Percentiles rank a stretch among this genome's conserved stretches.
These are phyloP conservation scores for Aquatica leii DNA, from an alignment of 2,888 invertebrate species.

Conservation along the genomic window DNA sequence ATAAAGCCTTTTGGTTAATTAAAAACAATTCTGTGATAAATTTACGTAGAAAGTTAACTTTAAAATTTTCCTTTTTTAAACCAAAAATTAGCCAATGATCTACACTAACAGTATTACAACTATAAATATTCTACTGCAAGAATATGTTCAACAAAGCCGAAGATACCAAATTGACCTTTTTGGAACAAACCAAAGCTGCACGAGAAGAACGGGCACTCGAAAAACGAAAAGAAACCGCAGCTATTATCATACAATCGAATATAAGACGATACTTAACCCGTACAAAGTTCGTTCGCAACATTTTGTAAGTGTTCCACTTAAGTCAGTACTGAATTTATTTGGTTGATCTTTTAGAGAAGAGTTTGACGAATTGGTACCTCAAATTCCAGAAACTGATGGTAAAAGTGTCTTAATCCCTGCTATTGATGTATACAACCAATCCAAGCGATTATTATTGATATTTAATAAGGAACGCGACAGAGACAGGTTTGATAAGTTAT, in stretches of 20 bases:
- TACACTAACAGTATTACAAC: not conserved
- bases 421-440: constrained; percentile 74
- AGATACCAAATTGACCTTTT: constrained; percentile 77
- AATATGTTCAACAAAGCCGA: constrained; percentile 69
- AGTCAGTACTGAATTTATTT: not conserved
- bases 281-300: constrained; percentile 67
- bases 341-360: constrained; percentile 69
- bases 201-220: constrained; percentile 89
- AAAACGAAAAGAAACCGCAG: constrained; percentile 79
- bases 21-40: constrained; percentile 26
- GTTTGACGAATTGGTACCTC: constrained; percentile 76
- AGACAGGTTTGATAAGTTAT: constrained; percentile 79
- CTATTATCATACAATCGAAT: constrained; percentile 76
- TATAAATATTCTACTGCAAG: not conserved
- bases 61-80: not conserved
- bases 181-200: constrained; percentile 91
- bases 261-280: constrained; percentile 80
- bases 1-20: no score
- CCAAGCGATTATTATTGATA: constrained; percentile 72
- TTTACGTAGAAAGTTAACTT: constrained; percentile 1
- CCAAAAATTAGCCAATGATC: constrained; percentile 21
- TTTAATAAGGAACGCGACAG: constrained; percentile 72
- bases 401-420: constrained; percentile 71
- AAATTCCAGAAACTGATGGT: constrained; percentile 62
- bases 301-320: constrained; percentile 71